phyloP scores from a whole-genome alignment of 2,113 vertebrate genomes.

The Mesoclemmys tuberculata region DNA sequence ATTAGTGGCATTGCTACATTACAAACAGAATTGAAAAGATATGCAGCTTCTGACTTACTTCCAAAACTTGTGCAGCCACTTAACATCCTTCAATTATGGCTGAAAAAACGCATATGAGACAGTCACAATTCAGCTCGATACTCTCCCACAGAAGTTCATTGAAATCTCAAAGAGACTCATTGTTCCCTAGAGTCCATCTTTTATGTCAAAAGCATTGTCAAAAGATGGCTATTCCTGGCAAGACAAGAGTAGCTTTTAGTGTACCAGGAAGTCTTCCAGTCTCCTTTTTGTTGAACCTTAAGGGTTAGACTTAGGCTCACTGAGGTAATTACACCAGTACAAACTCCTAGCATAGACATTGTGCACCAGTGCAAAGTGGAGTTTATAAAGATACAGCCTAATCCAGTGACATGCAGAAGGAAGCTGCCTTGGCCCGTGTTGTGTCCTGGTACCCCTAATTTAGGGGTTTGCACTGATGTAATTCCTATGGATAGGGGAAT shows the following conservation, averaged over 20 bases:
- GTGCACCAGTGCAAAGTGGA: background rate
- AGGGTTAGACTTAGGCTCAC: background rate
- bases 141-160: conserved; percentile 3
- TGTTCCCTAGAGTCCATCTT: background rate
- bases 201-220: background rate
- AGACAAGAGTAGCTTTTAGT: background rate
- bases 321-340: background rate
- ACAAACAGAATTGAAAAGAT: conserved; percentile 59
- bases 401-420: background rate
- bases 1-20: conserved; percentile 52
- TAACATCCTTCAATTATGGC: conserved; percentile 65
- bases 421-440: background rate
- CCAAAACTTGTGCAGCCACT: conserved; percentile 53
- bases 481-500: background rate
- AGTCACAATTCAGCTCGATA: conserved; percentile 36
- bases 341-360: rapidly evolving
- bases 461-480: background rate
- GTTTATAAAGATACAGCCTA: background rate
- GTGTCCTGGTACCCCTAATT: background rate
- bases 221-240: background rate
- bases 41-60: conserved; percentile 49
- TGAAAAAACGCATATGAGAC: conserved; percentile 27
- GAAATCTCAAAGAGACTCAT: conserved; percentile 47
- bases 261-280: background rate
- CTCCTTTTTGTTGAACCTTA: background rate